A percentile compares a stretch with the other conserved stretches of the same genome.
Conservation (phyloP, 1,140 invertebrate species). For the Littorina saxatilis region DNA sequence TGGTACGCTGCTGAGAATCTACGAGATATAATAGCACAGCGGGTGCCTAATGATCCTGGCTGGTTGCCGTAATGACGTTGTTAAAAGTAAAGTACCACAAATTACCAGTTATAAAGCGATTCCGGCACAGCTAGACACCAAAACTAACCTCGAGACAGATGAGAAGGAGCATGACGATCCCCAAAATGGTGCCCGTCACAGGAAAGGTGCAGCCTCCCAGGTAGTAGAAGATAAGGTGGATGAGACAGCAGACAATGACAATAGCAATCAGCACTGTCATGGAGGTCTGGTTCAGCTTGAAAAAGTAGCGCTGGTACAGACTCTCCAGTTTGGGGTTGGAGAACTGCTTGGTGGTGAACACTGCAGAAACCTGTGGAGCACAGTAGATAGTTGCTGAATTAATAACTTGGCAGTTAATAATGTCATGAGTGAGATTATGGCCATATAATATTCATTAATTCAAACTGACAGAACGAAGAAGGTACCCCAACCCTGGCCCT, state of each 20-base stretch:
- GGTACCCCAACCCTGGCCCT: too few relatives aligned
- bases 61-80: too few relatives aligned
- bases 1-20: too few relatives aligned
- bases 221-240: conserved; percentile 78
- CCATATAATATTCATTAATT: too few relatives aligned
- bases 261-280: conserved; percentile 89
- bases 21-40: too few relatives aligned
- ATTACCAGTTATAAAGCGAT: too few relatives aligned
- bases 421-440: background rate
- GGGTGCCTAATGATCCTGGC: too few relatives aligned
- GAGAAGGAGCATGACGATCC: conserved; percentile 73
- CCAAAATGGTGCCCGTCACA: conserved; percentile 66
- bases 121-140: too few relatives aligned
- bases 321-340: conserved; percentile 81
- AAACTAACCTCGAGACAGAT: conserved; percentile 81
- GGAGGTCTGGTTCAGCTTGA: conserved; percentile 94
- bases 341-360: conserved; percentile 67
- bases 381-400: background rate
- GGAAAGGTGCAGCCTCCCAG: conserved; percentile 65
- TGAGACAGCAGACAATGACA: conserved; percentile 82
- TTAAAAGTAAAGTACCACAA: too few relatives aligned
- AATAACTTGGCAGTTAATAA: background rate
- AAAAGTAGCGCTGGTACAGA: conserved; percentile 93
- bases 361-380: conserved; percentile 35
- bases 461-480: too few relatives aligned